phyloP scores from a whole-genome alignment of 2,113 vertebrate species.

The human region GRCh38 chr7:3692501-3693000 shows the following conservation, averaged over 20 bases:
- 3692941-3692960: neutral
- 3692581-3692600: neutral
- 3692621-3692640: neutral
- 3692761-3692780: neutral
- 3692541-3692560: neutral
- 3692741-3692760: neutral
- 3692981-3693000: neutral
- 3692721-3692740: neutral
- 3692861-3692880: neutral
- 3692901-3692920: neutral
- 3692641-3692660: neutral
- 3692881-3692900: neutral
- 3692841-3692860: neutral
- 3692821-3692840: neutral
- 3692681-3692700: neutral
- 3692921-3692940: neutral
- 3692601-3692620: neutral
- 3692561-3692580: neutral
- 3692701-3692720: neutral
- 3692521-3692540: neutral
- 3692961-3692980: neutral
- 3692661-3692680: neutral
- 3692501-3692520: neutral
- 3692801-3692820: neutral
- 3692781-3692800: neutral